Evolutionary conservation across 1,140 invertebrate species (phyloP).

Genomic region (Drosophila busckii): DNA sequence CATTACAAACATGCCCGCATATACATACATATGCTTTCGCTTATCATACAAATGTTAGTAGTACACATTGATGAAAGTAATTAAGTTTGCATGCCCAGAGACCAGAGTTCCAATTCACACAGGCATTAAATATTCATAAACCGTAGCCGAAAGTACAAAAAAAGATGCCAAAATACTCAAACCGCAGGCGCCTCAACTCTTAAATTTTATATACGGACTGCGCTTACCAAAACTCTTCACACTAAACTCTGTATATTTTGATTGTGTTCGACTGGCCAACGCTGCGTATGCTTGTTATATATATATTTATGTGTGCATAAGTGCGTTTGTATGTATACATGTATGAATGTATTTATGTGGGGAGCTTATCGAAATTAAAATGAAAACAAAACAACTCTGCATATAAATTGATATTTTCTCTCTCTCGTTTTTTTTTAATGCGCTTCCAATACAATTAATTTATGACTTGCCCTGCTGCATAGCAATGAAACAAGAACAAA

Average conservation of each 20-base stretch:
- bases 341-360: not conserved
- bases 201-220: slow-evolving; percentile 26
- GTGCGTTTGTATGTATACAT: slow-evolving; percentile 3
- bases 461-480: slow-evolving; percentile 3
- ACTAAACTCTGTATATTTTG: slow-evolving; percentile 8
- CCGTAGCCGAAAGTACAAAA: no score
- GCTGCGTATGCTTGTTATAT: slow-evolving; percentile 31
- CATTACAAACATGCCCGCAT: slow-evolving; percentile 12
- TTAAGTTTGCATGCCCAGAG: slow-evolving; percentile 15
- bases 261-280: not conserved
- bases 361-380: slow-evolving; percentile 1
- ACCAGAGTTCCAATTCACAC: slow-evolving; percentile 3
- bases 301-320: slow-evolving; percentile 1
- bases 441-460: slow-evolving; percentile 28
- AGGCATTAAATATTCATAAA: no score
- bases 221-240: slow-evolving; percentile 57
- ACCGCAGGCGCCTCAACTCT: slow-evolving; percentile 38
- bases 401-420: slow-evolving; percentile 17
- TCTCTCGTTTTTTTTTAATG: not conserved
- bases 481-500: slow-evolving; percentile 1
- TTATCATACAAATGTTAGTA: slow-evolving; percentile 14
- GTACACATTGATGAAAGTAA: slow-evolving; percentile 12
- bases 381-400: slow-evolving; percentile 11
- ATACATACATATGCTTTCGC: slow-evolving; percentile 1
- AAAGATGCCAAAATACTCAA: slow-evolving; percentile 11